Conservation (phyloP, 2,113 vertebrate species). For the Hyla sarda region DNA sequence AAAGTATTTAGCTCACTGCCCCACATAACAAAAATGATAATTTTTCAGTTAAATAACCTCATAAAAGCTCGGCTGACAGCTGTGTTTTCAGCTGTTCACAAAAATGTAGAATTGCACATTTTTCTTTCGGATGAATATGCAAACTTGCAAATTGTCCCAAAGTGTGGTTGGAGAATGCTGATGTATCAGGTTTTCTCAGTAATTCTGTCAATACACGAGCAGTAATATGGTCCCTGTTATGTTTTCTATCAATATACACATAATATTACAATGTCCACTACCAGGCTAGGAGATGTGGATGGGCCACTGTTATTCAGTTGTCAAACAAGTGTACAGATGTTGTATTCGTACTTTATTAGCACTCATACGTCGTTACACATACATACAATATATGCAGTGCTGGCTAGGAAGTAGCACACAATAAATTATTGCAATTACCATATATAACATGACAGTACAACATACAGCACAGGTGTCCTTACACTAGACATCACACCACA, state of each 20-base stretch:
- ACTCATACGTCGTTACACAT: no score
- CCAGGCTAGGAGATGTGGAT: background rate
- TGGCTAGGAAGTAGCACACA: no score
- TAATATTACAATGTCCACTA: background rate
- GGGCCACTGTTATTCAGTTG: no score
- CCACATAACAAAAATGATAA: background rate
- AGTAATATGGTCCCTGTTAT: slow-evolving; percentile 58
- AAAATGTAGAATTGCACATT: slow-evolving; percentile 44
- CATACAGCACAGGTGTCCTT: no score
- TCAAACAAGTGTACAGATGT: no score
- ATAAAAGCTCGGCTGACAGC: slow-evolving; percentile 22
- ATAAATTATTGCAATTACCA: no score
- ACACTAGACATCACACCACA: no score
- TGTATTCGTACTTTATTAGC: no score
- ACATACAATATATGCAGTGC: no score
- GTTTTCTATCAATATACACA: slow-evolving; percentile 4
- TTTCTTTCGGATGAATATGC: slow-evolving; percentile 26
- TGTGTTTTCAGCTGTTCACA: slow-evolving; percentile 41
- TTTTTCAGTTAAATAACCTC: slow-evolving; percentile 3
- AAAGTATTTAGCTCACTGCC: background rate
- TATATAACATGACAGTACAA: no score
- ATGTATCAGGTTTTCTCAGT: slow-evolving; percentile 1
- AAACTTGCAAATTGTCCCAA: slow-evolving; percentile 42
- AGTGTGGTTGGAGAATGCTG: slow-evolving; percentile 23
- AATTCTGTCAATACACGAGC: slow-evolving; percentile 4